Evolutionary conservation across 2,113 vertebrate species (phyloP).

Genomic region (Lepisosteus oculatus): DNA sequence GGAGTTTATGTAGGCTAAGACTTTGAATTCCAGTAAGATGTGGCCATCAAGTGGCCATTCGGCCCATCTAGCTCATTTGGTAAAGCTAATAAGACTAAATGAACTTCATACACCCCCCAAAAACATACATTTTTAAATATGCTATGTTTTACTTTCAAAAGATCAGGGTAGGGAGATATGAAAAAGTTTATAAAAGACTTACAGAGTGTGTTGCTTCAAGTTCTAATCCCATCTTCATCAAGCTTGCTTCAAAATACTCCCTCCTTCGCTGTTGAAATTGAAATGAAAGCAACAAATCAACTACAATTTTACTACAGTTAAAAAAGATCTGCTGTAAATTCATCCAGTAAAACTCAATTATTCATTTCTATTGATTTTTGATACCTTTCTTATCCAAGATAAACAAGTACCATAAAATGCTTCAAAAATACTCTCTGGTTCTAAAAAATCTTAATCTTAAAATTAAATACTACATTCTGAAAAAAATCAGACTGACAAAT

Average conservation of each 20-base stretch:
- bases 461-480: no score
- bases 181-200: slow-evolving; percentile 40
- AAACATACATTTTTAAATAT: no score
- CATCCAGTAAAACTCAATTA: background rate
- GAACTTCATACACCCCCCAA: no score
- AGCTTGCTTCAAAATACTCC: slow-evolving; percentile 77
- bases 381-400: background rate
- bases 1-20: no score
- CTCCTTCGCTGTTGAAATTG: slow-evolving; percentile 69
- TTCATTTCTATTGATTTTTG: no score
- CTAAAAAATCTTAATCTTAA: background rate
- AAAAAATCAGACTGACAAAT: no score
- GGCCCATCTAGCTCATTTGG: no score
- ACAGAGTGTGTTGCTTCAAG: slow-evolving; percentile 83
- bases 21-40: no score
- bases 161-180: no score
- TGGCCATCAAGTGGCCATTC: no score
- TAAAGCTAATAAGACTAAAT: no score
- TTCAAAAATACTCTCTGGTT: background rate
- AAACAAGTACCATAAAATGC: background rate
- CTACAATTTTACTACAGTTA: background rate
- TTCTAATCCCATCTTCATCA: slow-evolving; percentile 81
- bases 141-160: no score
- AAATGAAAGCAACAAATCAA: background rate
- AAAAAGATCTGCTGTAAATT: background rate